Conservation (phyloP, 1,140 invertebrate genomes). For the Megathymus violae region DNA sequence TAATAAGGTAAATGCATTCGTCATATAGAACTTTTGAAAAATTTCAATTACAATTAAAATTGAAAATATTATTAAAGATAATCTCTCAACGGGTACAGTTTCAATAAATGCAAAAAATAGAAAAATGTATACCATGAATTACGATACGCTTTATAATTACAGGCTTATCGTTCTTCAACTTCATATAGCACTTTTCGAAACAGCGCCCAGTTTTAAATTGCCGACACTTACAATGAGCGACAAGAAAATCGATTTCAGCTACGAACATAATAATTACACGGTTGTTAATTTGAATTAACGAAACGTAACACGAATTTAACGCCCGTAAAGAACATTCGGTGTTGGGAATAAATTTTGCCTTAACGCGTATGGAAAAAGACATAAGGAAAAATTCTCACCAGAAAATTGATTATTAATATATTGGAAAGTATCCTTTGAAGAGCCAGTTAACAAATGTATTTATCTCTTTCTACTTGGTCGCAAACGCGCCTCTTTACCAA, state of each 20-base stretch:
- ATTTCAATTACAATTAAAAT: not conserved
- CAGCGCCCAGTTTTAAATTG: conserved; percentile 36
- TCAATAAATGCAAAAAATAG: not conserved
- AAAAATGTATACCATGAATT: not conserved
- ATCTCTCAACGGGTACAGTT: not conserved
- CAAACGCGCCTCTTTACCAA: no score
- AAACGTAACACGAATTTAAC: conserved; percentile 58
- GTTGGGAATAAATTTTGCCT: conserved; percentile 38
- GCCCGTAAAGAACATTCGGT: conserved; percentile 51
- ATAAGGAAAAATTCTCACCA: conserved; percentile 5
- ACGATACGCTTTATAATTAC: conserved; percentile 15
- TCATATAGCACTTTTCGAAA: conserved; percentile 25
- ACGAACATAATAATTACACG: conserved; percentile 59
- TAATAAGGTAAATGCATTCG: no score
- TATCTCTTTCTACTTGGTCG: no score
- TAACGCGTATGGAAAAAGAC: conserved; percentile 28
- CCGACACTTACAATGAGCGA: conserved; percentile 43
- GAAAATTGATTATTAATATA: no score
- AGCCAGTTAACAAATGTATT: no score
- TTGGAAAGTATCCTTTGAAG: no score
- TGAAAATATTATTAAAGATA: not conserved
- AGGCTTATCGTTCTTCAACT: conserved; percentile 11
- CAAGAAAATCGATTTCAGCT: conserved; percentile 49
- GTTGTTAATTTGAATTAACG: conserved; percentile 64
- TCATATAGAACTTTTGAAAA: no score